Evolutionary conservation across 1,140 invertebrate species (phyloP).

Genomic region (Eulimnadia texana): DNA sequence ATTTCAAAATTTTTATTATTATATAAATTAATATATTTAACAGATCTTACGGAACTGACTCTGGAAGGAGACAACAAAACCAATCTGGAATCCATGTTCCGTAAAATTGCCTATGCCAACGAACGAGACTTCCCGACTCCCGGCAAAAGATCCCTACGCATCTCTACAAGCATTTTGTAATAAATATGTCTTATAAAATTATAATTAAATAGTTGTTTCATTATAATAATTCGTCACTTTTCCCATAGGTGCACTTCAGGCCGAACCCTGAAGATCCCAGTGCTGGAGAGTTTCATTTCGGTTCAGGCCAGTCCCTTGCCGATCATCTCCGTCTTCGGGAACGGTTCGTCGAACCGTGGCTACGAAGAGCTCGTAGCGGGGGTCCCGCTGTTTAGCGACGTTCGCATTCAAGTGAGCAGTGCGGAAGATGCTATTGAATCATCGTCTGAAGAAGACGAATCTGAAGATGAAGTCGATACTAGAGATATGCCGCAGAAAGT

Average conservation of each 20-base stretch:
- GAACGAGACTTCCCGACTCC: slow-evolving; percentile 79
- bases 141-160: slow-evolving; percentile 69
- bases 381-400: slow-evolving; percentile 65
- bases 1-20: too few relatives aligned
- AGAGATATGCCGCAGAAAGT: slow-evolving; percentile 36
- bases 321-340: slow-evolving; percentile 66
- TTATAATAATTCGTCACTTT: too few relatives aligned
- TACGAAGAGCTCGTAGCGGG: slow-evolving; percentile 71
- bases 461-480: slow-evolving; percentile 20
- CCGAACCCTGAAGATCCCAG: slow-evolving; percentile 49
- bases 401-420: slow-evolving; percentile 4
- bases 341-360: slow-evolving; percentile 62
- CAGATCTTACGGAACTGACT: slow-evolving; percentile 75
- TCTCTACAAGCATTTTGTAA: slow-evolving; percentile 33
- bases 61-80: slow-evolving; percentile 79
- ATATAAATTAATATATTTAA: slow-evolving; percentile 20
- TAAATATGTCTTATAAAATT: too few relatives aligned
- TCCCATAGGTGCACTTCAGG: slow-evolving; percentile 48
- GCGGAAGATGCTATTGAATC: slow-evolving; percentile 22
- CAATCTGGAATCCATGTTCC: slow-evolving; percentile 72
- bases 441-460: slow-evolving; percentile 14
- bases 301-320: slow-evolving; percentile 72
- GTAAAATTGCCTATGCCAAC: slow-evolving; percentile 81
- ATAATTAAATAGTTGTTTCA: slow-evolving; percentile 2
- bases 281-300: slow-evolving; percentile 68